phyloP scores from a whole-genome alignment of 2,888 invertebrate genomes.

The Polyploca ridens region DNA sequence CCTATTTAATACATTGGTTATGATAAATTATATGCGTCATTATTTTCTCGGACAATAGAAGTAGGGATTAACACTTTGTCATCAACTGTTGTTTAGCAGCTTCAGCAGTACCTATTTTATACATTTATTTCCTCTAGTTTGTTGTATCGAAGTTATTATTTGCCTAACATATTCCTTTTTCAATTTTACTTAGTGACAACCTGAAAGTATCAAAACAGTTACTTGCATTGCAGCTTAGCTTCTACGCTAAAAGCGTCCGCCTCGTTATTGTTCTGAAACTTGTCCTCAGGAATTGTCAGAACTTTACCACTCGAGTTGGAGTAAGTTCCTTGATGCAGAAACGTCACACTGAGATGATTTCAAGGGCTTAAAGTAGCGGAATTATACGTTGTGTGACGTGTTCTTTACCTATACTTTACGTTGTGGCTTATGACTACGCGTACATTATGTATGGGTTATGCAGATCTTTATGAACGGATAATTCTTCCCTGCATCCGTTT shows the following conservation, averaged over 20 bases:
- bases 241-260: constrained; percentile 2
- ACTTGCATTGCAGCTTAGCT: not conserved
- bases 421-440: not conserved
- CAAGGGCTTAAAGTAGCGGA: not conserved
- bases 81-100: not conserved
- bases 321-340: not conserved
- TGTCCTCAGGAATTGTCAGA: constrained; percentile 2
- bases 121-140: too few species aligned
- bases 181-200: not conserved
- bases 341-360: constrained; percentile 3
- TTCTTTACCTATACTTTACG: not conserved
- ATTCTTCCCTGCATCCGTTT: not conserved
- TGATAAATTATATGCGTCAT: not conserved
- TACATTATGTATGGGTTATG: not conserved
- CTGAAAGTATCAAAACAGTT: not conserved
- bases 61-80: not conserved
- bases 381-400: not conserved
- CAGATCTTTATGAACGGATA: not conserved
- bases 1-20: not conserved
- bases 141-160: too few species aligned
- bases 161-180: not conserved
- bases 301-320: not conserved
- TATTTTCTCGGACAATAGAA: not conserved
- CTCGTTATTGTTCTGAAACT: not conserved
- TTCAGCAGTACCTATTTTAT: too few species aligned